Percentiles rank a stretch among this genome's conserved stretches.
Conservation (phyloP, 1,140 invertebrate genomes). For the Ceratosolen solmsi region DNA sequence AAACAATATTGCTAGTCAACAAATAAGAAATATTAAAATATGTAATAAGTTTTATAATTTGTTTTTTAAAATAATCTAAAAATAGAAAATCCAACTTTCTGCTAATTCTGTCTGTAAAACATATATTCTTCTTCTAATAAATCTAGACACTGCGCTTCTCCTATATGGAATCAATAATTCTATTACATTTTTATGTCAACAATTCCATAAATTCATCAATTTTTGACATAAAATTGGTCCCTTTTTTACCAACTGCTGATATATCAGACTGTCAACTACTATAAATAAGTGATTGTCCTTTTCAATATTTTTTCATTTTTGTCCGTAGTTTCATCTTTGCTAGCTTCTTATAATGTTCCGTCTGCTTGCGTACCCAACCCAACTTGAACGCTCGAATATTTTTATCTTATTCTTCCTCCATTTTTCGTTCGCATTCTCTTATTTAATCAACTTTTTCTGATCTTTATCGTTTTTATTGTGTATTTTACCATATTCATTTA, state of each 20-base stretch:
- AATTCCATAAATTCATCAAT: too few species aligned
- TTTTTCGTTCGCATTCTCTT: not conserved
- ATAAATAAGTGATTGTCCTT: constrained; percentile 19
- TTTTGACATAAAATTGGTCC: too few species aligned
- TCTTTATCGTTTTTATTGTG: not conserved
- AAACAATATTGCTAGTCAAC: too few species aligned
- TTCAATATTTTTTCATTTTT: not conserved
- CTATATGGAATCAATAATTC: too few species aligned
- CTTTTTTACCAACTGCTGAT: not conserved
- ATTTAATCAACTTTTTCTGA: not conserved
- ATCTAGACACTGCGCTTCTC: too few species aligned
- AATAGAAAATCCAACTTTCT: too few species aligned
- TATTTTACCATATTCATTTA: not conserved
- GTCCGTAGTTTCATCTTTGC: not conserved
- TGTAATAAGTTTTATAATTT: too few species aligned
- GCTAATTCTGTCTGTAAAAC: too few species aligned
- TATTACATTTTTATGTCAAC: too few species aligned
- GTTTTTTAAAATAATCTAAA: too few species aligned
- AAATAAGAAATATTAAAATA: too few species aligned
- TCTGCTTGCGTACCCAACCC: not conserved
- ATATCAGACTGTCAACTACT: not conserved
- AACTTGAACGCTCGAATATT: not conserved
- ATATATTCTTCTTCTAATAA: too few species aligned
- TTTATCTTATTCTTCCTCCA: not conserved
- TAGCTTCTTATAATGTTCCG: constrained; percentile 25